Percentiles rank a stretch among this genome's conserved stretches.
Evolutionary conservation across 2,797 vertebrate species (phyloP).

Genomic region (Simalia tracyae): DNA sequence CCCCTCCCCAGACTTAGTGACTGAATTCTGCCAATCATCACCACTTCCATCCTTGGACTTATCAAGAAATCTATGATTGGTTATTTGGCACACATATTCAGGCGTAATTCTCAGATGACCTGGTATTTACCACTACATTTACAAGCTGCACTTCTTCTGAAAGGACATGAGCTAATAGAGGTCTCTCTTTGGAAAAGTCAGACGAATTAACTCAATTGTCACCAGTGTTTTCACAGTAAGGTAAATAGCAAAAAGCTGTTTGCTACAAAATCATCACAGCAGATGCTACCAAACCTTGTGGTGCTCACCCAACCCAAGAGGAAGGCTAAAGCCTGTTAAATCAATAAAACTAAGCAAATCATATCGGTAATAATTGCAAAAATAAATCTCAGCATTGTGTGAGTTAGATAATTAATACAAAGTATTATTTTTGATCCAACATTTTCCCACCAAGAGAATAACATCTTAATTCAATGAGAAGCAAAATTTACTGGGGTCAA

Average conservation of each 20-base stretch:
- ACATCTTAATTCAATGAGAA: neutral
- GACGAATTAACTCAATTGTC: neutral
- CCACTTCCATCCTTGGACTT: neutral
- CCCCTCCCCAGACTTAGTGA: neutral
- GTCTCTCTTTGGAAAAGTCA: neutral
- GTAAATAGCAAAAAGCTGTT: conserved; percentile 6
- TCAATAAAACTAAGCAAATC: neutral
- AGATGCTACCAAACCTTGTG: neutral
- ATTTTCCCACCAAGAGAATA: neutral
- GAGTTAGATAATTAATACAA: neutral
- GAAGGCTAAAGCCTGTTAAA: neutral
- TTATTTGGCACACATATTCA: neutral
- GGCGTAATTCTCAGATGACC: conserved; percentile 4
- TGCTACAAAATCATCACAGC: neutral
- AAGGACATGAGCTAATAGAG: neutral
- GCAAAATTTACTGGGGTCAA: neutral
- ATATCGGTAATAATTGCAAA: neutral
- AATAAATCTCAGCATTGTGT: neutral
- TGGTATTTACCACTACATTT: conserved; percentile 5
- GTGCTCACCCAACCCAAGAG: neutral
- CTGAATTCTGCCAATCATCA: conserved; percentile 20
- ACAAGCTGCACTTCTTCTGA: neutral
- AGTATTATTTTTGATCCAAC: neutral
- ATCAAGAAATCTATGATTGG: conserved; percentile 20
- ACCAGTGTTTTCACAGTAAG: neutral